Percentiles rank a stretch among this genome's conserved stretches.
These are phyloP conservation scores for Gastracanthus pulcherrimus DNA, from an alignment of 2,888 invertebrate species.

Conservation along the genomic window DNA sequence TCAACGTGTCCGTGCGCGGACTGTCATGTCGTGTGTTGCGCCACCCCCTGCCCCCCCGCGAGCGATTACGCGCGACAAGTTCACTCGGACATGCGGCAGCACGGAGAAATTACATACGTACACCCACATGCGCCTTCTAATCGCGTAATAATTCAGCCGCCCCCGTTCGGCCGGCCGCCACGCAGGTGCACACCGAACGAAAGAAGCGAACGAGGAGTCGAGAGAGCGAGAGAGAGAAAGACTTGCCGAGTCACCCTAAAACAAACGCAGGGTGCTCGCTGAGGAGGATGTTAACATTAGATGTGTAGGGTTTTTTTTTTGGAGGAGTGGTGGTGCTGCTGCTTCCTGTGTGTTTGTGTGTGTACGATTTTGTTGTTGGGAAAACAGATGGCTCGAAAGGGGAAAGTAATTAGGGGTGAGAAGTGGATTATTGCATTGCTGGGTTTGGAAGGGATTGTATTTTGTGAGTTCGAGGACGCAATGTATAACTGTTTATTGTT, in stretches of 20 bases:
- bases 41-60: not conserved
- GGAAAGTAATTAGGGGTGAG: too few relatives aligned
- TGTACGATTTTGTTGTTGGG: not conserved
- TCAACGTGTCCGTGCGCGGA: not conserved
- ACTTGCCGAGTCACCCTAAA: slow-evolving; percentile 23
- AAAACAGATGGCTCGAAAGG: not conserved
- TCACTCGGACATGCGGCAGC: not conserved
- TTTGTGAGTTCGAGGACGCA: too few relatives aligned
- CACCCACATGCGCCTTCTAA: slow-evolving; percentile 9
- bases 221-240: too few relatives aligned
- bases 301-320: not conserved
- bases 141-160: slow-evolving; percentile 47
- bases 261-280: not conserved
- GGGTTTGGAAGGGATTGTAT: too few relatives aligned
- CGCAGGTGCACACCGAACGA: slow-evolving; percentile 42
- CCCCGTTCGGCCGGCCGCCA: not conserved
- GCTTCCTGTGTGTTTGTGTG: not conserved
- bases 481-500: too few relatives aligned
- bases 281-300: not conserved
- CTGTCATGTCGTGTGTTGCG: too few relatives aligned
- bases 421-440: too few relatives aligned
- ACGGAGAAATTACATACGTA: slow-evolving; percentile 2
- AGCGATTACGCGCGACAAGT: slow-evolving; percentile 32
- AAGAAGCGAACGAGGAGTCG: too few relatives aligned
- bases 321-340: not conserved